These are phyloP conservation scores for Benitochromis conjunctus DNA, from an alignment of 2,113 vertebrate genomes.

Conservation along the genomic window DNA sequence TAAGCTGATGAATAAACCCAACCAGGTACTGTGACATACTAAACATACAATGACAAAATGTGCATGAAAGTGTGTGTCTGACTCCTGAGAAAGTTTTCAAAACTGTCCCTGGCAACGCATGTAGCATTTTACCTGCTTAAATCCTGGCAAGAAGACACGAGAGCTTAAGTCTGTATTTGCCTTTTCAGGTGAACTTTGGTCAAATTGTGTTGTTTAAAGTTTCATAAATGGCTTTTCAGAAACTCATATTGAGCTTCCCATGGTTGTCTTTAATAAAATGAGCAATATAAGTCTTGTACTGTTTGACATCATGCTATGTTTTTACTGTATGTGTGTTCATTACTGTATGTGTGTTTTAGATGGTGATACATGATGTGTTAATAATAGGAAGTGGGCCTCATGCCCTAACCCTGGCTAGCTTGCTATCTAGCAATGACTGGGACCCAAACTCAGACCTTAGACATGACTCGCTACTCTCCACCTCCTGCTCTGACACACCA, in stretches of 20 bases:
- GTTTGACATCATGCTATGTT: neutral
- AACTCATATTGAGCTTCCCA: neutral
- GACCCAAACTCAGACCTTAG: slow-evolving; percentile 8
- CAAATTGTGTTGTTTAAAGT: neutral
- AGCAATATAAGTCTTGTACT: neutral
- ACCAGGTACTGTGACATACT: slow-evolving; percentile 30
- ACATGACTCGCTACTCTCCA: neutral
- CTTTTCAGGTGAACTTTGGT: neutral
- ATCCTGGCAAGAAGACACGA: neutral
- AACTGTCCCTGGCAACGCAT: neutral
- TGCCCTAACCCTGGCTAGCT: slow-evolving; percentile 70
- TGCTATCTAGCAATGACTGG: slow-evolving; percentile 40
- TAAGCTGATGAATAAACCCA: neutral
- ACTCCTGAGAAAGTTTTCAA: neutral
- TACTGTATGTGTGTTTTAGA: slow-evolving; percentile 34
- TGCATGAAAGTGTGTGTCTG: neutral
- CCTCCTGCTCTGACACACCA: neutral
- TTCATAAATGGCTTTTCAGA: neutral
- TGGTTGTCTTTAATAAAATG: neutral
- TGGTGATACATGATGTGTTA: slow-evolving; percentile 68
- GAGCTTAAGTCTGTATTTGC: neutral
- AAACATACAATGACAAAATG: neutral
- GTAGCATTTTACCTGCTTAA: neutral
- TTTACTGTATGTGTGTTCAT: slow-evolving; percentile 1
- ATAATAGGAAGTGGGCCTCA: slow-evolving; percentile 75